phyloP scores from a whole-genome alignment of 2,797 vertebrate species.

The Scarus forsteni region DNA sequence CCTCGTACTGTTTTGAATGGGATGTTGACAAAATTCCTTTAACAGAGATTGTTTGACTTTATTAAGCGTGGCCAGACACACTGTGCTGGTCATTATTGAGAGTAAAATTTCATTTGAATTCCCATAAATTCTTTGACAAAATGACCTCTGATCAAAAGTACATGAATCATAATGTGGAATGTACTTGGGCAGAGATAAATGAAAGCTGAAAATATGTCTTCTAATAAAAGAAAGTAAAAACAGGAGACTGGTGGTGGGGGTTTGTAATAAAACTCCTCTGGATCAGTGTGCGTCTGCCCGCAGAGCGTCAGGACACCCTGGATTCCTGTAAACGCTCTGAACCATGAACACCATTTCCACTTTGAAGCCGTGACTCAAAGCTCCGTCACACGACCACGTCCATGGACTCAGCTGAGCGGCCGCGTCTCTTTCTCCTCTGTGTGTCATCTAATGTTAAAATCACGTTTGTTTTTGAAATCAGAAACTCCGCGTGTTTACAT shows the following conservation, averaged over 20 bases:
- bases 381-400: slow-evolving; percentile 72
- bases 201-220: slow-evolving; percentile 24
- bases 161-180: neutral
- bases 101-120: neutral
- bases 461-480: slow-evolving; percentile 65
- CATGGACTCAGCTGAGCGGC: slow-evolving; percentile 48
- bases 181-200: slow-evolving; percentile 17
- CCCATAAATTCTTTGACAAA: neutral
- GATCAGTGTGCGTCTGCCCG: slow-evolving; percentile 39
- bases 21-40: neutral
- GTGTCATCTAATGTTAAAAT: slow-evolving; percentile 63
- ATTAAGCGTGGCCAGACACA: neutral
- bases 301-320: slow-evolving; percentile 56
- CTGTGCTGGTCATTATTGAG: neutral
- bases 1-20: neutral
- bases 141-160: neutral
- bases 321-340: slow-evolving; percentile 73
- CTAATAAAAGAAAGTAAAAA: slow-evolving; percentile 24
- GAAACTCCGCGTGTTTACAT: slow-evolving; percentile 56
- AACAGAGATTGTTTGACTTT: neutral
- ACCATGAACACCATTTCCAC: slow-evolving; percentile 56
- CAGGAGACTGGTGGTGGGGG: slow-evolving; percentile 24
- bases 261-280: slow-evolving; percentile 49
- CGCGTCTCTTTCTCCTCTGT: slow-evolving; percentile 25
- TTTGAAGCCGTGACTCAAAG: slow-evolving; percentile 77